A percentile compares a stretch with the other conserved stretches of the same genome.
Conservation (phyloP, 2,113 vertebrate genomes). For the Podocnemis expansa region DNA sequence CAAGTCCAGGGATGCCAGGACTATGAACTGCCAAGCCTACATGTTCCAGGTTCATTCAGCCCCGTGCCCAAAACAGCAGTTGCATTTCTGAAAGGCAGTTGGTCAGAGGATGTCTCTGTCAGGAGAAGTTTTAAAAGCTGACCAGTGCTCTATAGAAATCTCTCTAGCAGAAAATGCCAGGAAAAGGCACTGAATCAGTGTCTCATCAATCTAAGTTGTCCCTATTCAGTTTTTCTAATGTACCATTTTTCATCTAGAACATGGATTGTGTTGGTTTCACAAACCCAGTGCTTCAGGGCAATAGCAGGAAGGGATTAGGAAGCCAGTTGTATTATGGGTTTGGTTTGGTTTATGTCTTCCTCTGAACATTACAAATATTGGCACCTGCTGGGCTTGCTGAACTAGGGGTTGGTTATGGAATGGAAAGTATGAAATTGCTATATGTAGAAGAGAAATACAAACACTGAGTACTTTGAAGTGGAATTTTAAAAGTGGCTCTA, state of each 20-base stretch:
- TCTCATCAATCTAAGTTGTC: neutral
- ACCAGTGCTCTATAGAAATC: neutral
- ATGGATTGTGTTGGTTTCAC: neutral
- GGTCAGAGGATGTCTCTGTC: accelerated
- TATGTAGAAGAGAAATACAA: neutral
- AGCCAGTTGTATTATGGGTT: neutral
- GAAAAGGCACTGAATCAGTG: neutral
- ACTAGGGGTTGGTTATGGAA: neutral
- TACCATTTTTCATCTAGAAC: neutral
- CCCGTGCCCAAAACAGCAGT: neutral
- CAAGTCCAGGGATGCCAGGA: too few species aligned
- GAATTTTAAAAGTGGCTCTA: neutral
- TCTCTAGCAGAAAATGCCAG: neutral
- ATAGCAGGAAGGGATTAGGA: neutral
- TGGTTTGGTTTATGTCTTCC: neutral
- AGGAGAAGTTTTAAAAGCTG: neutral
- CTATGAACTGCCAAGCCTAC: too few species aligned
- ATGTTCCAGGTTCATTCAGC: neutral
- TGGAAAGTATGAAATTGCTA: neutral
- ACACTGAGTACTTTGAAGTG: neutral
- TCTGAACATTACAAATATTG: neutral
- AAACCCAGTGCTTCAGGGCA: neutral
- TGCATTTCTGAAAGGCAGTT: neutral
- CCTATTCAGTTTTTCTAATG: neutral
- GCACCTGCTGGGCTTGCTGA: neutral